Evolutionary conservation across 2,113 vertebrate species (phyloP), one percentile per base, ranked within the genome.

Genomic region (Sphaerodactylus townsendi): DNA sequence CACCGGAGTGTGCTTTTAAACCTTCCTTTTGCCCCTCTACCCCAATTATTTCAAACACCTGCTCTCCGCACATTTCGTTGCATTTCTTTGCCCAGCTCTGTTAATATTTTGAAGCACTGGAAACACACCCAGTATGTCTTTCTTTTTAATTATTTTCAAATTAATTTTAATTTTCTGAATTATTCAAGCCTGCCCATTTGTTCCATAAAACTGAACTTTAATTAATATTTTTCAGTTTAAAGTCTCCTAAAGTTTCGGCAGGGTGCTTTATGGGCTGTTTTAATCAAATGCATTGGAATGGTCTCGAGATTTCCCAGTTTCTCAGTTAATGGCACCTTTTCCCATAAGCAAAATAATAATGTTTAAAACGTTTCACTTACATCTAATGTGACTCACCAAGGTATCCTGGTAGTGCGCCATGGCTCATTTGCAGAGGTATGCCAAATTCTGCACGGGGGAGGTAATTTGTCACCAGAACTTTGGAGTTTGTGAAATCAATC

Each of bases 101-200:
- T 93, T 90, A 94, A 95, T 92, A 84, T 88, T 94, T 88, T 62
- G 90, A 95, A 92, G 91, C 87, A 92, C 93, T 95, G 92, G 94
- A 95, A 88, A 44, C 64, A 83, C 87, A 92, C 66, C 81, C 91
- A 88, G 85, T 82, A 74, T 77, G 93, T 90, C 93, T 91, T 93
- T 91, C 93, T 90, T 94, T 96, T 96, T 95, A 96, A 96, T 96
- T 95, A 95, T 95, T 96, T 96, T 95, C 84, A 94, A 95, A 95
- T 96, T 95, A 96, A 94, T 96, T 96, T 95, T 95, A 92, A 88
- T 94, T 95, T 95, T 95, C 83, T 92, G 91, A 90, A 89, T 95
- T 92, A 95, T 96, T 95, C 84, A 85, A 86, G 77, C 85, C 89
- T 92, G 84, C 83, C 87, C 90, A 89, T 87, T 94, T 90, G 89